A percentile compares a stretch with the other conserved stretches of the same genome.
Evolutionary conservation across 2,888 invertebrate species (phyloP).

Genomic region (Lithophane ornitopus): DNA sequence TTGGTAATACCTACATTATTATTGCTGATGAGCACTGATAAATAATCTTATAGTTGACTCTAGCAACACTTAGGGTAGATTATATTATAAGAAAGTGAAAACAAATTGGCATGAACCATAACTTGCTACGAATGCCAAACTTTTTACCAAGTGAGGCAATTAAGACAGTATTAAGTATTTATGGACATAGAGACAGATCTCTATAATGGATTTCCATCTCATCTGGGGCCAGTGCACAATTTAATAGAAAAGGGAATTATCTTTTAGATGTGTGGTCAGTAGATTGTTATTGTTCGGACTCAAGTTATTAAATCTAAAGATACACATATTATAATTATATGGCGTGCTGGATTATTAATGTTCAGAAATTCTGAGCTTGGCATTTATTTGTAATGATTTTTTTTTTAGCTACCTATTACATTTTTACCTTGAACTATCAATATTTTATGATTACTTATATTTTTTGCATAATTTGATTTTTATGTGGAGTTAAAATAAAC

Average conservation of each 20-base stretch:
- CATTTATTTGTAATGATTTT: neutral
- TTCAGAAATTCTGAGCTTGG: neutral
- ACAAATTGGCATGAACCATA: neutral
- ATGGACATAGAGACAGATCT: neutral
- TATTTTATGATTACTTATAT: neutral
- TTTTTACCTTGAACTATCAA: neutral
- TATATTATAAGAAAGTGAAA: neutral
- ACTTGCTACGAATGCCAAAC: neutral
- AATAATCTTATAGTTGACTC: neutral
- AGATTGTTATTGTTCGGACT: neutral
- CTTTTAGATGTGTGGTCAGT: neutral
- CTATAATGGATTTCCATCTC: too few relatives aligned
- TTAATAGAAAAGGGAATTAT: neutral
- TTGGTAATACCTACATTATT: neutral
- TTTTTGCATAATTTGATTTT: neutral
- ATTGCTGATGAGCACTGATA: neutral
- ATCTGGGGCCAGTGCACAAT: slow-evolving; percentile 1
- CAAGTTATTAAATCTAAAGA: neutral
- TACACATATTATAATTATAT: neutral
- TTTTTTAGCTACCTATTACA: too few relatives aligned
- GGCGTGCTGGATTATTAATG: neutral
- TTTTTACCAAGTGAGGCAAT: neutral
- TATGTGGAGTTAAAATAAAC: neutral
- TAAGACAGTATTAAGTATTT: neutral
- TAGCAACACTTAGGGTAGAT: neutral